These are phyloP conservation scores for Psilopsiagon aurifrons DNA, from an alignment of 2,113 vertebrate species.

Conservation along the genomic window DNA sequence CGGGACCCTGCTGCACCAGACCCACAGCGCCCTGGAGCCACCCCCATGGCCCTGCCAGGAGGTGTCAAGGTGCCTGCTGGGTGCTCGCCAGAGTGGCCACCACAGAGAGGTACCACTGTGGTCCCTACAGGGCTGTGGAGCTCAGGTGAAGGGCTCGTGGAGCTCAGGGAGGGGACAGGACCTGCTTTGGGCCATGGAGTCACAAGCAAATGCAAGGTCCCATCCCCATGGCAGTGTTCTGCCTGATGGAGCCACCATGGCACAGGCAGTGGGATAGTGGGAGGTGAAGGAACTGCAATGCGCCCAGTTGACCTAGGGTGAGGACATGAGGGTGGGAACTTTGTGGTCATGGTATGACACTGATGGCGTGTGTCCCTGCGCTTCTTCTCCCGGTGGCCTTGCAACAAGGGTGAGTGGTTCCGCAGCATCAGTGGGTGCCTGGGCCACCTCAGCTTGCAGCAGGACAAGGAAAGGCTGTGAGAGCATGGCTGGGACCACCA, in stretches of 20 bases:
- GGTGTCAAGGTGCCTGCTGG: rapidly evolving
- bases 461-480: conserved; percentile 67
- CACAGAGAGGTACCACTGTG: not conserved
- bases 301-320: rapidly evolving
- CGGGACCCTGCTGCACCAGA: not conserved
- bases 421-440: conserved; percentile 41
- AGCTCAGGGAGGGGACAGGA: not conserved
- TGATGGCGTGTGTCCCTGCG: not conserved
- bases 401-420: not conserved
- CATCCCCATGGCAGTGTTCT: not conserved
- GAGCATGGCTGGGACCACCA: conserved; percentile 75
- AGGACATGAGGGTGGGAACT: not conserved
- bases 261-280: not conserved
- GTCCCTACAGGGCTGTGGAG: rapidly evolving
- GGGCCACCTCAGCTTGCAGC: conserved; percentile 53
- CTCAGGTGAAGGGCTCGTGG: not conserved
- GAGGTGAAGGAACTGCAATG: not conserved
- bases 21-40: not conserved
- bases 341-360: rapidly evolving
- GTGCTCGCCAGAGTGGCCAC: not conserved
- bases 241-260: not conserved
- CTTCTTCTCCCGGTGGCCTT: not conserved
- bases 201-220: not conserved
- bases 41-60: not conserved
- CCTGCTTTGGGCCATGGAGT: not conserved